These are phyloP conservation scores for Neogale vison DNA, from an alignment of 2,113 vertebrate species.

Conservation along the genomic window DNA sequence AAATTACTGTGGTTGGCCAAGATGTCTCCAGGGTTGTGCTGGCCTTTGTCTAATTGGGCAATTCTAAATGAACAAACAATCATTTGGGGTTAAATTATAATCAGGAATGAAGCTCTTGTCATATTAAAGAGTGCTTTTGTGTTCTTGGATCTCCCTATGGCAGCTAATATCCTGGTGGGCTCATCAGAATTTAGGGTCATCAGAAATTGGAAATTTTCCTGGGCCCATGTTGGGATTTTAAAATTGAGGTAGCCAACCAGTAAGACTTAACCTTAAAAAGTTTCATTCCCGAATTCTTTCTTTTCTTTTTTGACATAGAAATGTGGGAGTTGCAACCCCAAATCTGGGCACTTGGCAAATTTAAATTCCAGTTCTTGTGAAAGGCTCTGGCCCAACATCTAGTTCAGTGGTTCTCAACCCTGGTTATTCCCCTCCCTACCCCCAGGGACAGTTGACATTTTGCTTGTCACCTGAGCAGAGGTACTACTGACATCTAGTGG, in stretches of 20 bases:
- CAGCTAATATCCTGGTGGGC: neutral
- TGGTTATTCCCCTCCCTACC: neutral
- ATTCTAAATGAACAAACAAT: neutral
- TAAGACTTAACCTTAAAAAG: neutral
- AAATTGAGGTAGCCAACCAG: neutral
- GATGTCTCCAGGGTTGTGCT: neutral
- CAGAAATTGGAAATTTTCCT: constrained; percentile 6
- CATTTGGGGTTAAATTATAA: constrained; percentile 16
- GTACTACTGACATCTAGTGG: neutral
- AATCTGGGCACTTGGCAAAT: neutral
- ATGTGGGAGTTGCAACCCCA: neutral
- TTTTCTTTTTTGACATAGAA: constrained; percentile 5
- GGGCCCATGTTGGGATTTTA: neutral
- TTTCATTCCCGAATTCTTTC: neutral
- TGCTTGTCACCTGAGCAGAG: neutral
- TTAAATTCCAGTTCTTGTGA: neutral
- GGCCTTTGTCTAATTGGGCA: neutral
- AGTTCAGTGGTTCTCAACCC: neutral
- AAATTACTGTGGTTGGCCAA: neutral
- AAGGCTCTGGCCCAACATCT: neutral
- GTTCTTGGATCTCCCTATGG: neutral
- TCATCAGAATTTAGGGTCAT: neutral
- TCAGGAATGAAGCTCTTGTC: neutral
- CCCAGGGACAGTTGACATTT: neutral
- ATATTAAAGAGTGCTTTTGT: neutral